Evolutionary conservation across 2,888 invertebrate species (phyloP).

Genomic region (Apamea epomidion): DNA sequence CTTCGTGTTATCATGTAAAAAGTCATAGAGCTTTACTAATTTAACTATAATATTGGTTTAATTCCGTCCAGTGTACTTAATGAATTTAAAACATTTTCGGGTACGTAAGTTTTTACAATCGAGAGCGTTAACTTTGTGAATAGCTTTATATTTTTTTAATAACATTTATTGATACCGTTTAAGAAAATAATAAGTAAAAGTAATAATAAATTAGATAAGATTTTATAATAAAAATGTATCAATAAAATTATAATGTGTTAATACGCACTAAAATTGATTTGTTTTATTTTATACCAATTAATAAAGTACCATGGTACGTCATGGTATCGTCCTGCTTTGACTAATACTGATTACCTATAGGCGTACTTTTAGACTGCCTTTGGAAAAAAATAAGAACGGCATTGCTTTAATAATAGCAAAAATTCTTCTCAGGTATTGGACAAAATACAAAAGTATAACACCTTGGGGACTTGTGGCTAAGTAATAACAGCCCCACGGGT

Average conservation of each 20-base stretch:
- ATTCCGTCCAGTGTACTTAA: slow-evolving; percentile 80
- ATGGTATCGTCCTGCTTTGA: not conserved
- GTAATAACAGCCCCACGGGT: no score
- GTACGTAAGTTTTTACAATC: slow-evolving; percentile 67
- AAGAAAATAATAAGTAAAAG: slow-evolving; percentile 70
- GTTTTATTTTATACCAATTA: slow-evolving; percentile 67
- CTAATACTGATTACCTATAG: not conserved
- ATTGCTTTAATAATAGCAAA: not conserved
- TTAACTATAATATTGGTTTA: slow-evolving; percentile 78
- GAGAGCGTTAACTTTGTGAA: slow-evolving; percentile 77
- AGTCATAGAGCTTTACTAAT: slow-evolving; percentile 90
- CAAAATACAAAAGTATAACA: no score
- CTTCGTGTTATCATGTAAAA: slow-evolving; percentile 85
- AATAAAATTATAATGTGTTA: slow-evolving; percentile 85
- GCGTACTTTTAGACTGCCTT: not conserved
- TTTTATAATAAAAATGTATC: slow-evolving; percentile 82
- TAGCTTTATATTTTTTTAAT: slow-evolving; percentile 77
- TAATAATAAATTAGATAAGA: slow-evolving; percentile 75
- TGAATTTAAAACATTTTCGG: slow-evolving; percentile 71
- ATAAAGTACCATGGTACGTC: not conserved
- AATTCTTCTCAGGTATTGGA: not conserved
- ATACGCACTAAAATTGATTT: slow-evolving; percentile 80
- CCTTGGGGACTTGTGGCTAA: no score
- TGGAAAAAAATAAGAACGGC: not conserved
- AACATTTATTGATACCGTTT: slow-evolving; percentile 72